A percentile compares a stretch with the other conserved stretches of the same genome.
Conservation (phyloP, 1,140 invertebrate species). For the Temnothorax longispinosus region DNA sequence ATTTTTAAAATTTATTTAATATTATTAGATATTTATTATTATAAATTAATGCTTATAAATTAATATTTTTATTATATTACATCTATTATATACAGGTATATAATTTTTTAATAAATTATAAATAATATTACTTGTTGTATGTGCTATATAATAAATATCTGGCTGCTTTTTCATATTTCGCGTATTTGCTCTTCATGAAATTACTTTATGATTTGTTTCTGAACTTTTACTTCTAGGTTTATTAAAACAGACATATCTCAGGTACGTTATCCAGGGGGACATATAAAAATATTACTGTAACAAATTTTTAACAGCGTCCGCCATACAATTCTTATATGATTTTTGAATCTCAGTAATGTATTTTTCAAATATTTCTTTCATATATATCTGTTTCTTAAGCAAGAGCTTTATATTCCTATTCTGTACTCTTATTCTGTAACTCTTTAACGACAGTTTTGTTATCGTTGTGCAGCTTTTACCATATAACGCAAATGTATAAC, state of each 20-base stretch:
- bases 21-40: too few species aligned
- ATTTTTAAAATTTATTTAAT: too few species aligned
- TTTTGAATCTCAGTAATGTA: neutral
- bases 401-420: neutral
- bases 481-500: too few species aligned
- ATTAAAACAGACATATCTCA: slow-evolving; percentile 10
- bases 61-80: neutral
- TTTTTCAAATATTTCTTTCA: slow-evolving; percentile 9
- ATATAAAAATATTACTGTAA: slow-evolving; percentile 5
- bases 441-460: too few species aligned
- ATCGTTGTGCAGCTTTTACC: too few species aligned
- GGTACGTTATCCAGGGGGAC: neutral
- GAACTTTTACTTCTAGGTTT: neutral
- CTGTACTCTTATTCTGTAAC: too few species aligned
- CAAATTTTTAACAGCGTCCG: neutral
- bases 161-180: neutral
- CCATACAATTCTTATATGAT: neutral
- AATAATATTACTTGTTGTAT: slow-evolving; percentile 11
- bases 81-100: neutral
- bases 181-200: neutral
- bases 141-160: neutral
- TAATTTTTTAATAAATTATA: neutral
- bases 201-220: neutral
- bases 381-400: neutral
- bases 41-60: too few species aligned